phyloP scores from a whole-genome alignment of 2,888 invertebrate genomes.

The Ctena decussata region DNA sequence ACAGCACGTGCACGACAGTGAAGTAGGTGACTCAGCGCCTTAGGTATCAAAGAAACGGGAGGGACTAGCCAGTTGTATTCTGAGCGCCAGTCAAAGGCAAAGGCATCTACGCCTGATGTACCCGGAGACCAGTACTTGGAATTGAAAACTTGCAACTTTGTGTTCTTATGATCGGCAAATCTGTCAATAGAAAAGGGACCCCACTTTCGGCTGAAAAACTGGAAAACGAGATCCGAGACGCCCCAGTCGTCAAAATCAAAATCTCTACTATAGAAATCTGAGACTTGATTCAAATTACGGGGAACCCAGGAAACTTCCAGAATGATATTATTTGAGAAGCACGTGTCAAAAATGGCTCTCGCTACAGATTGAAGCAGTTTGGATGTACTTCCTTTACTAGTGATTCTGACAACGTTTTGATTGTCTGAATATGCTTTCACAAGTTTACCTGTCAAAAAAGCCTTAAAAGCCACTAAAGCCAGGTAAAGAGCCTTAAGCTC shows the following conservation, averaged over 20 bases:
- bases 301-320: background rate
- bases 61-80: slow-evolving; percentile 10
- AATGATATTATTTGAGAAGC: background rate
- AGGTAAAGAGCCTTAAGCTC: background rate
- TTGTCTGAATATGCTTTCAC: slow-evolving; percentile 21
- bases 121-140: slow-evolving; percentile 10
- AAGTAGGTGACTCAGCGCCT: background rate
- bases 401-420: slow-evolving; percentile 15
- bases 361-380: background rate
- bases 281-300: background rate
- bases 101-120: slow-evolving; percentile 1
- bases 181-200: slow-evolving; percentile 14
- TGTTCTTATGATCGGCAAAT: slow-evolving; percentile 7
- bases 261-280: slow-evolving; percentile 6
- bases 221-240: background rate
- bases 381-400: background rate
- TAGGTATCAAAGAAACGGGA: background rate
- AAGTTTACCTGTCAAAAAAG: background rate
- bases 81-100: background rate
- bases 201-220: slow-evolving; percentile 15
- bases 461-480: background rate
- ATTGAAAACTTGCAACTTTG: background rate
- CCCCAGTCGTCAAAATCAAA: slow-evolving; percentile 20
- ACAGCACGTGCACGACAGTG: background rate
- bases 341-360: background rate